These are phyloP conservation scores for Athene cunicularia DNA, from an alignment of 2,113 vertebrate species.

Conservation along the genomic window DNA sequence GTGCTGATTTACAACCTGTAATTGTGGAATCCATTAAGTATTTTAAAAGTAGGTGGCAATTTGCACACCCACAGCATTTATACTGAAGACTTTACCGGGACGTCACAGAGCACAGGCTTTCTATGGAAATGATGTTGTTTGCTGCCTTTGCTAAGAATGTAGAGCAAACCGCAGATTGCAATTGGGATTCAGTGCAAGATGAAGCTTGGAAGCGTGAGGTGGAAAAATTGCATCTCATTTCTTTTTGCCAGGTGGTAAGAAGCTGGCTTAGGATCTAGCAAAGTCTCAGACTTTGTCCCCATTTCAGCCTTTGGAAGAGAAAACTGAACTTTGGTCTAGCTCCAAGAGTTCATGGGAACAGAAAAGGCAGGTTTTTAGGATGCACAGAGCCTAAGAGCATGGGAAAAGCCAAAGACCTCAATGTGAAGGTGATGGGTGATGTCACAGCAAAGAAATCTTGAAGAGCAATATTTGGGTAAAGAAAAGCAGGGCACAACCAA, in stretches of 20 bases:
- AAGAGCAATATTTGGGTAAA: background rate
- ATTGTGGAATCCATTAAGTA: background rate
- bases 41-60: background rate
- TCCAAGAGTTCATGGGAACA: background rate
- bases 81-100: background rate
- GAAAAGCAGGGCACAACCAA: background rate
- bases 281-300: background rate
- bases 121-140: constrained; percentile 32
- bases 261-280: background rate
- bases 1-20: background rate
- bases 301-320: background rate
- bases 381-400: accelerated
- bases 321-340: background rate
- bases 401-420: background rate
- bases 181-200: constrained; percentile 57
- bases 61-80: background rate
- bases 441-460: background rate
- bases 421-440: accelerated
- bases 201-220: constrained; percentile 28
- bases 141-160: background rate
- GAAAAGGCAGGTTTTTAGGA: background rate
- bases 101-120: background rate
- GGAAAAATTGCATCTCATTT: background rate
- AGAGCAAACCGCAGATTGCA: constrained; percentile 46
- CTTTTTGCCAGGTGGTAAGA: constrained; percentile 32